Evolutionary conservation across 2,113 vertebrate genomes (phyloP).

Genomic region (Clarias magur): DNA sequence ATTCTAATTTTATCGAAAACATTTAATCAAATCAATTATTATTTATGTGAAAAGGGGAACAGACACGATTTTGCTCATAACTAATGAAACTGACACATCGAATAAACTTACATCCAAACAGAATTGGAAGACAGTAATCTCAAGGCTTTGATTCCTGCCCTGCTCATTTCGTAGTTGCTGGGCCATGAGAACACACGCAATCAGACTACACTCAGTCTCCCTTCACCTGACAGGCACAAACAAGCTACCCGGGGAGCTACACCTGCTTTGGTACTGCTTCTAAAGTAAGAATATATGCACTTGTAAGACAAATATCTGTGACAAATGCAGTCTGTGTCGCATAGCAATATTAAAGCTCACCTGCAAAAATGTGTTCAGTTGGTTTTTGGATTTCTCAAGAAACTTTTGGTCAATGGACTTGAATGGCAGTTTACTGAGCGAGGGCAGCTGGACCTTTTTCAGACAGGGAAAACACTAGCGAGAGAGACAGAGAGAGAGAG

Average conservation of each 20-base stretch:
- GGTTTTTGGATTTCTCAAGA: slow-evolving; percentile 95
- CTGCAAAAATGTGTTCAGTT: slow-evolving; percentile 95
- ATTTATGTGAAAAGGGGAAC: neutral
- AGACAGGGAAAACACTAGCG: slow-evolving; percentile 90
- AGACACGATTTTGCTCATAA: neutral
- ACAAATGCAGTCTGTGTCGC: neutral
- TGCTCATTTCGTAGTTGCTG: neutral
- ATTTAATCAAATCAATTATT: neutral
- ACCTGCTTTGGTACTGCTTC: neutral
- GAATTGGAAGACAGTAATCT: neutral
- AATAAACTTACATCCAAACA: neutral
- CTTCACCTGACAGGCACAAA: neutral
- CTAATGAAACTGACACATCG: neutral
- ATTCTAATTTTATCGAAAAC: neutral
- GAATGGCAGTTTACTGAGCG: slow-evolving; percentile 97
- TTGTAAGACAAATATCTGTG: neutral
- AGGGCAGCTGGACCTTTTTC: slow-evolving; percentile 97
- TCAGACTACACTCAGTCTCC: neutral
- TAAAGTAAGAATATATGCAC: neutral
- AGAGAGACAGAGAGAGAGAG: neutral
- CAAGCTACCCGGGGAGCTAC: neutral
- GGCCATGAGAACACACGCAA: slow-evolving; percentile 11
- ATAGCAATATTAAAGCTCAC: slow-evolving; percentile 67
- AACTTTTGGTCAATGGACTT: slow-evolving; percentile 98
- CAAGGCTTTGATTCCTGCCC: neutral